phyloP scores from a whole-genome alignment of 2,797 vertebrate genomes.

The Gobio occitaniae region DNA sequence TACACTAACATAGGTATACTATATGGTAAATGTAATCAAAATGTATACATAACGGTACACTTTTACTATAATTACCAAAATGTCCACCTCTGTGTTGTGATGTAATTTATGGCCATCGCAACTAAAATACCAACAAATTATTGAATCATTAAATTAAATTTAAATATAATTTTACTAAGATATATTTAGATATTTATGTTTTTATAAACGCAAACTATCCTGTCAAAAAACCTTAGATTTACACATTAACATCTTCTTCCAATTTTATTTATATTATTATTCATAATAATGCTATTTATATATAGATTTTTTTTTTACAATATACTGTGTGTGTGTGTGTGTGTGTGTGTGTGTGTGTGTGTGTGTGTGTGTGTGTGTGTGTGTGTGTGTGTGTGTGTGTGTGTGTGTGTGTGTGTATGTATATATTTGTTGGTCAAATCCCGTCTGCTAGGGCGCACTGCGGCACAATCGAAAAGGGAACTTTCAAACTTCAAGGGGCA shows the following conservation, averaged over 20 bases:
- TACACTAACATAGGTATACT: not conserved
- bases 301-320: no score
- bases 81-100: not conserved
- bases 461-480: no score
- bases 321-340: no score
- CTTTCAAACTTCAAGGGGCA: no score
- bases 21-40: not conserved
- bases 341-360: no score
- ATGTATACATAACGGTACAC: not conserved
- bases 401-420: no score
- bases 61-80: not conserved
- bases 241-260: not conserved
- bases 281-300: not conserved
- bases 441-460: no score
- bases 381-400: no score
- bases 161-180: not conserved
- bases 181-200: not conserved
- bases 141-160: not conserved
- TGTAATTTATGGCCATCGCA: not conserved
- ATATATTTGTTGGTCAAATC: no score
- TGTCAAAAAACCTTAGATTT: not conserved
- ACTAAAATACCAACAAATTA: not conserved
- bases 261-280: not conserved
- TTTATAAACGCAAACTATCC: not conserved
- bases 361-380: no score